These are phyloP conservation scores for Coccyzus lansbergi DNA, from an alignment of 2,797 vertebrate genomes.

Conservation along the genomic window DNA sequence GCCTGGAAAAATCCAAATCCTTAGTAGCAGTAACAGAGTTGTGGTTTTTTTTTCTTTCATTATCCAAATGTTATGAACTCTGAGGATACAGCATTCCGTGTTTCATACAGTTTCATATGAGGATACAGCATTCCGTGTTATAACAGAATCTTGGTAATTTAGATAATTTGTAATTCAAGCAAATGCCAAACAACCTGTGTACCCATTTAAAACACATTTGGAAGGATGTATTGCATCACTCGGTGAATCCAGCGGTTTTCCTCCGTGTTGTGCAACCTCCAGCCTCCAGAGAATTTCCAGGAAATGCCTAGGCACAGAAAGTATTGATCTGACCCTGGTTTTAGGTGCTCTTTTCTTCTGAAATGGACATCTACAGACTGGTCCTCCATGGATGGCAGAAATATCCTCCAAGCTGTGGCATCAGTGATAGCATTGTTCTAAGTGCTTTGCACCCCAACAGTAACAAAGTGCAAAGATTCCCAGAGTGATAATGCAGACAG, in stretches of 20 bases:
- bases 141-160: not conserved
- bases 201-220: not conserved
- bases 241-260: not conserved
- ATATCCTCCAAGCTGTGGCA: not conserved
- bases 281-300: not conserved
- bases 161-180: not conserved
- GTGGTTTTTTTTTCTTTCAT: not conserved
- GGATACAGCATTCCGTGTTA: not conserved
- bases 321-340: not conserved
- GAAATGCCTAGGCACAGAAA: not conserved
- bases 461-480: not conserved
- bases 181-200: not conserved
- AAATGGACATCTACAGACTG: not conserved
- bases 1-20: not conserved
- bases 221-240: not conserved
- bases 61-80: not conserved
- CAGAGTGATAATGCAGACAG: not conserved
- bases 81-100: not conserved
- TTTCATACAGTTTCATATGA: too few species aligned
- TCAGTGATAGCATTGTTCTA: not conserved
- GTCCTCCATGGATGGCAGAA: not conserved
- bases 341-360: not conserved
- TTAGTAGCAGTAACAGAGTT: not conserved
- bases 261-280: not conserved
- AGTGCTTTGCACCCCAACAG: not conserved